Evolutionary conservation across 2,888 invertebrate genomes (phyloP).

Genomic region (Drosophila fungiperda): DNA sequence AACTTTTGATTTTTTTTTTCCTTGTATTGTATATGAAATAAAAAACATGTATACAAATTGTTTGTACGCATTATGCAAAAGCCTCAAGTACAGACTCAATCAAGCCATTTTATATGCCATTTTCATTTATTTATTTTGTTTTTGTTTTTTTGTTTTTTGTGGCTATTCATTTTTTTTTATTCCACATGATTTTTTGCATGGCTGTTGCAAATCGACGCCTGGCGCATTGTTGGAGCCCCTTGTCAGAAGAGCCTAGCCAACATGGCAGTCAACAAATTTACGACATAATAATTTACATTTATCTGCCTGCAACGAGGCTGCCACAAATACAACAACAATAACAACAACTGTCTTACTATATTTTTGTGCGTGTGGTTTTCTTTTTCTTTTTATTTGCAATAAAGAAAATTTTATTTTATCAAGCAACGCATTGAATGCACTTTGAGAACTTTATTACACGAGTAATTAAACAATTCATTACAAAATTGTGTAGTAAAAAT

Average conservation of each 20-base stretch:
- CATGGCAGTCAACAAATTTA: constrained; percentile 82
- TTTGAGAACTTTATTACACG: background rate
- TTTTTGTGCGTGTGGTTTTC: constrained; percentile 52
- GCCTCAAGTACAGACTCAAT: constrained; percentile 61
- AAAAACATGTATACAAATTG: background rate
- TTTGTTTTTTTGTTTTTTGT: constrained; percentile 10
- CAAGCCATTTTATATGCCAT: constrained; percentile 75
- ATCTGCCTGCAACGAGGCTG: constrained; percentile 83
- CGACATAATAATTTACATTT: constrained; percentile 85
- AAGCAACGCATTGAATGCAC: constrained; percentile 34
- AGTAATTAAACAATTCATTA: background rate
- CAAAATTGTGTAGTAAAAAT: background rate
- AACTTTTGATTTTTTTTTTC: constrained; percentile 28
- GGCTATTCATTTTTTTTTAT: constrained; percentile 16
- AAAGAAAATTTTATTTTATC: background rate
- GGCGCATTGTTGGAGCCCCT: constrained; percentile 67
- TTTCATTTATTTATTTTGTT: constrained; percentile 18
- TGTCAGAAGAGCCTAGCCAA: constrained; percentile 65
- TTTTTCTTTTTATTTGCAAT: constrained; percentile 27
- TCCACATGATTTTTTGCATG: constrained; percentile 40
- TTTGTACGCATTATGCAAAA: constrained; percentile 52
- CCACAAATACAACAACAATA: constrained; percentile 49
- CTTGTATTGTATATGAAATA: constrained; percentile 3
- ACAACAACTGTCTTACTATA: constrained; percentile 60
- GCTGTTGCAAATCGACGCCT: constrained; percentile 53